Evolutionary conservation across 2,888 invertebrate species (phyloP).

Genomic region (Eupithecia inturbata): DNA sequence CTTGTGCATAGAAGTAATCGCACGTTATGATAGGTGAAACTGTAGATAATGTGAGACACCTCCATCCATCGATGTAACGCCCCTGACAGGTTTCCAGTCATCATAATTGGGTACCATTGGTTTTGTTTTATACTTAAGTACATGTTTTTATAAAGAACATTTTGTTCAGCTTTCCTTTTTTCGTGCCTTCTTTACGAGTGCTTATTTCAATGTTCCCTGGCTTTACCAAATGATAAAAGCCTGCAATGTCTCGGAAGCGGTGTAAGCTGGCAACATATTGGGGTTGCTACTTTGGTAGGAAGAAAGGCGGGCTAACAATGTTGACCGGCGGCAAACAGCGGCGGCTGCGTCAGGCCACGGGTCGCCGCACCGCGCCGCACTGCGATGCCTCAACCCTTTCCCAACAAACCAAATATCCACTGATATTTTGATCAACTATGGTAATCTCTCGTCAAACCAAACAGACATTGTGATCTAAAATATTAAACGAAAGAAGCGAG

Average conservation of each 20-base stretch:
- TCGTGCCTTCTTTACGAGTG: neutral
- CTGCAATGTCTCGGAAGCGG: neutral
- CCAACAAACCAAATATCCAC: constrained; percentile 21
- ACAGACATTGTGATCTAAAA: neutral
- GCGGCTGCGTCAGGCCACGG: constrained; percentile 74
- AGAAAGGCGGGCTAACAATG: constrained; percentile 73
- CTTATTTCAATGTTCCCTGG: neutral
- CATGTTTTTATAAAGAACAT: too few species aligned
- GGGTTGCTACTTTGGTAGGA: constrained; percentile 28
- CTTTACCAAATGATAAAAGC: neutral
- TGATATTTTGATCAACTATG: constrained; percentile 5
- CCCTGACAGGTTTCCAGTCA: neutral
- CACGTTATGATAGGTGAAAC: neutral
- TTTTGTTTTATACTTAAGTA: neutral
- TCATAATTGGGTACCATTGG: neutral
- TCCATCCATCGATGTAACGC: too few species aligned
- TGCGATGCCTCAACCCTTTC: constrained; percentile 56
- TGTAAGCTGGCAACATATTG: constrained; percentile 25
- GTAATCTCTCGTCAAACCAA: neutral
- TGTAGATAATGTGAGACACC: too few species aligned
- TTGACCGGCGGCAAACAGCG: constrained; percentile 80
- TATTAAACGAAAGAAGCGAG: neutral
- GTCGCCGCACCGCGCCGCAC: constrained; percentile 60
- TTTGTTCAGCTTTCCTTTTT: neutral
- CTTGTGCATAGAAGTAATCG: neutral